These are phyloP conservation scores for Ictidomys tridecemlineatus DNA, from an alignment of 2,113 vertebrate genomes.

Conservation along the genomic window DNA sequence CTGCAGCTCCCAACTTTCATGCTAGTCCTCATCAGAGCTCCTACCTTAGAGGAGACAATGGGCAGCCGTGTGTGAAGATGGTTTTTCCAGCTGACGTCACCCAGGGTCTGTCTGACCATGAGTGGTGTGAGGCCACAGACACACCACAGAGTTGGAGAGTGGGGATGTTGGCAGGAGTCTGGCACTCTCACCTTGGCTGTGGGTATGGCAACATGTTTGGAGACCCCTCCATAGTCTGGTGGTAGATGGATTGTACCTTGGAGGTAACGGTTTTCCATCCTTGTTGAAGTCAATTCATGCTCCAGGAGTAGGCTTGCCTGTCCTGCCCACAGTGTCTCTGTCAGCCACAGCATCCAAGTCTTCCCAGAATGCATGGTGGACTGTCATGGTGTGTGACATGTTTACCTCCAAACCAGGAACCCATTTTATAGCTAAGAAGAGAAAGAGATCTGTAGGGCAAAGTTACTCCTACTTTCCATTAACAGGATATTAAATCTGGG, in stretches of 20 bases:
- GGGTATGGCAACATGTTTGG: neutral
- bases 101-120: no score
- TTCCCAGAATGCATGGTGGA: neutral
- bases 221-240: neutral
- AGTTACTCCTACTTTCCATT: neutral
- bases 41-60: neutral
- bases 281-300: neutral
- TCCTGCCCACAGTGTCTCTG: neutral
- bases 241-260: neutral
- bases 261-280: neutral
- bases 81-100: neutral
- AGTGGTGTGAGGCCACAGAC: neutral
- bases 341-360: neutral
- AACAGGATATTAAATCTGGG: neutral
- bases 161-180: no score
- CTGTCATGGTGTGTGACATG: neutral
- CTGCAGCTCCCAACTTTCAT: rapidly evolving
- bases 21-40: neutral
- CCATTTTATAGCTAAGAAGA: neutral
- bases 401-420: neutral
- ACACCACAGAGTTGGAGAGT: neutral
- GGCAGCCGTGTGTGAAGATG: neutral
- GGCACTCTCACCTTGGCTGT: no score
- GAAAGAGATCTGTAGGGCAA: neutral
- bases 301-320: no score